phyloP scores from a whole-genome alignment of 2,113 vertebrate species.

The Catharus fuscescens region DNA sequence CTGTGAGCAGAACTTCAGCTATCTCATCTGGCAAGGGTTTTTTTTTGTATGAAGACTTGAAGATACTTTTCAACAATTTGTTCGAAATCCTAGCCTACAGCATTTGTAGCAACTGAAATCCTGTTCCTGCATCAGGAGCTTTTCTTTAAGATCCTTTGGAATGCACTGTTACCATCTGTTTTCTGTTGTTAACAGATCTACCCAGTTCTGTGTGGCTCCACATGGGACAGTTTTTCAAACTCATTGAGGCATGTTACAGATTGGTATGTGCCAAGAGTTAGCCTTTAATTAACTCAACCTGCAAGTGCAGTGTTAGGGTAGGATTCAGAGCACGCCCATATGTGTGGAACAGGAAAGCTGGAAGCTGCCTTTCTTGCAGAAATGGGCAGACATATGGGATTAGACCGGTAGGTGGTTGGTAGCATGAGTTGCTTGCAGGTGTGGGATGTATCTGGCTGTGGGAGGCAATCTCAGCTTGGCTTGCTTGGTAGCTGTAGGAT shows the following conservation, averaged over 20 bases:
- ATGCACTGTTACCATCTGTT: constrained; percentile 11
- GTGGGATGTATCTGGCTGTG: constrained; percentile 31
- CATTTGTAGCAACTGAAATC: neutral
- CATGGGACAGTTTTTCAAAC: neutral
- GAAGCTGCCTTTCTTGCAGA: constrained; percentile 7
- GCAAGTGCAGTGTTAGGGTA: neutral
- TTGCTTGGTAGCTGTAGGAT: constrained; percentile 13
- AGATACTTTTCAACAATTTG: neutral
- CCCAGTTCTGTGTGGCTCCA: neutral
- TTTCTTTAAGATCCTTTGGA: constrained; percentile 13
- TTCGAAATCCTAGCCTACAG: neutral
- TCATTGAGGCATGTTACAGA: neutral
- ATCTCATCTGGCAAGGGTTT: neutral
- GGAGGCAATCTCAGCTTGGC: constrained; percentile 19
- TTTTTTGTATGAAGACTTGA: neutral
- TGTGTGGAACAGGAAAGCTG: neutral
- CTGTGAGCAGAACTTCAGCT: neutral
- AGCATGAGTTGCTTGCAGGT: constrained; percentile 22
- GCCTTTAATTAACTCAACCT: constrained; percentile 8
- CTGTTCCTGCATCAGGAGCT: neutral
- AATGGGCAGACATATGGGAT: constrained; percentile 40
- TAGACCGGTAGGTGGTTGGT: constrained; percentile 14
- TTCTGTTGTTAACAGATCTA: neutral
- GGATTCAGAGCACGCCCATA: neutral
- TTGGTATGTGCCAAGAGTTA: neutral